These are phyloP conservation scores for Diplodus sargus DNA, from an alignment of 2,797 vertebrate species.

Conservation along the genomic window DNA sequence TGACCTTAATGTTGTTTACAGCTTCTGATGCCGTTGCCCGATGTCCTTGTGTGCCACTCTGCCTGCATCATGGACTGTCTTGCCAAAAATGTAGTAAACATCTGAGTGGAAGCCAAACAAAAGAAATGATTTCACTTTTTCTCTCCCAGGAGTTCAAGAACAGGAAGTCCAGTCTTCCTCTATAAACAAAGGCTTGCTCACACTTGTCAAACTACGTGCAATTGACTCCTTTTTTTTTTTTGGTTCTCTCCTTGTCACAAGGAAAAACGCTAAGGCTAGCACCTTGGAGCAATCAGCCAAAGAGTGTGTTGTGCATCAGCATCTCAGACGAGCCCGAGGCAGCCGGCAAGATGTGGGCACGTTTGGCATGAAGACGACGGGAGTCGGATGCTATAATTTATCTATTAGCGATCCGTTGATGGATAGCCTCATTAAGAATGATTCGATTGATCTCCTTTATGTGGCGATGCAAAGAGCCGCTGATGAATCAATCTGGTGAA, in stretches of 20 bases:
- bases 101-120: conserved; percentile 24
- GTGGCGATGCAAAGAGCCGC: conserved; percentile 49
- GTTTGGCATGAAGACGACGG: conserved; percentile 34
- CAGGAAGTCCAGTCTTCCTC: conserved; percentile 63
- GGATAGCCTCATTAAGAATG: conserved; percentile 73
- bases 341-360: conserved; percentile 39
- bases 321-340: conserved; percentile 39
- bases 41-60: not conserved
- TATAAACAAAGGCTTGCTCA: conserved; percentile 66
- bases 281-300: conserved; percentile 56
- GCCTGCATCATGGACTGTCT: not conserved
- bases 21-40: too few species aligned
- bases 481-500: conserved; percentile 64
- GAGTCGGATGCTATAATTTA: conserved; percentile 57
- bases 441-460: conserved; percentile 68
- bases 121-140: conserved; percentile 39
- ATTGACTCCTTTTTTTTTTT: conserved; percentile 26
- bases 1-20: too few species aligned
- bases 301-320: conserved; percentile 57
- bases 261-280: conserved; percentile 60
- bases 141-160: conserved; percentile 24
- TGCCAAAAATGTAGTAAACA: conserved; percentile 17
- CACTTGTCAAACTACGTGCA: conserved; percentile 37
- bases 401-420: conserved; percentile 69
- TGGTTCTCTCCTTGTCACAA: conserved; percentile 1